A percentile compares a stretch with the other conserved stretches of the same genome.
These are phyloP conservation scores for Notothenia rossii DNA, from an alignment of 2,113 vertebrate genomes.

Conservation along the genomic window DNA sequence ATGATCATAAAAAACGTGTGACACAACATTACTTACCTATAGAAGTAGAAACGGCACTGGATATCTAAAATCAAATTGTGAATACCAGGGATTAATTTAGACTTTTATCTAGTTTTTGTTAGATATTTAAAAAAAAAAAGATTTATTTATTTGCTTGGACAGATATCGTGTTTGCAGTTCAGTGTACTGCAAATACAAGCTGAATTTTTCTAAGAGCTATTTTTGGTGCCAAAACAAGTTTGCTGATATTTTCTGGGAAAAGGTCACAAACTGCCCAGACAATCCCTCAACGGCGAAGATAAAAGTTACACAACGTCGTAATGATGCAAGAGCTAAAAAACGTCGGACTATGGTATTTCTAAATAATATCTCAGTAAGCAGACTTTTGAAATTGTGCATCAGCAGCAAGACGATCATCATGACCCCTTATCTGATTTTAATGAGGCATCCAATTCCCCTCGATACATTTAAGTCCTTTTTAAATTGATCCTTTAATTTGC, in stretches of 20 bases:
- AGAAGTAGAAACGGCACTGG: background rate
- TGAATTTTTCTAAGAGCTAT: slow-evolving; percentile 37
- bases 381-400: slow-evolving; percentile 9
- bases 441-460: slow-evolving; percentile 28
- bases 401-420: slow-evolving; percentile 25
- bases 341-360: background rate
- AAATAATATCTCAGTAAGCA: slow-evolving; percentile 11
- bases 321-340: background rate
- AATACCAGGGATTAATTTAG: too few relatives aligned
- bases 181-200: slow-evolving; percentile 9
- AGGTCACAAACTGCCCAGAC: slow-evolving; percentile 28
- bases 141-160: background rate
- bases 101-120: background rate
- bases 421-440: slow-evolving; percentile 41
- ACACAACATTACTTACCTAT: background rate
- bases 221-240: slow-evolving; percentile 20
- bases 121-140: background rate
- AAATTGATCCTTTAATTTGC: slow-evolving; percentile 49
- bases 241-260: slow-evolving; percentile 48
- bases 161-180: slow-evolving; percentile 31
- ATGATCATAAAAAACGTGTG: background rate
- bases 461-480: slow-evolving; percentile 41
- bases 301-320: background rate
- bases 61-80: background rate
- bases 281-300: slow-evolving; percentile 3